Conservation (phyloP, 1,140 invertebrate species). For the Nephila pilipes region DNA sequence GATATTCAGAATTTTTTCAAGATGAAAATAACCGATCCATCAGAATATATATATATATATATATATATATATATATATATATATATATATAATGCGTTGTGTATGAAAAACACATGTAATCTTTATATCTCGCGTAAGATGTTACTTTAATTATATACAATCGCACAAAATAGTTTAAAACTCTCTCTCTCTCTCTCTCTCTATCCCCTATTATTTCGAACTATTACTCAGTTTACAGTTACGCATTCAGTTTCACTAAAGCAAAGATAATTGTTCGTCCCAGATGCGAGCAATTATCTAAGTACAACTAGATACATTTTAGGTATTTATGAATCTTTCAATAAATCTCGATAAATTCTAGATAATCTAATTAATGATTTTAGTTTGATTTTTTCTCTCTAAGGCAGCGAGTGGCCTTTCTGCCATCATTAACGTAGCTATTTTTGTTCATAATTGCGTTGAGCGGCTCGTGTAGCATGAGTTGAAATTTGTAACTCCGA, state of each 20-base stretch:
- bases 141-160: too few species aligned
- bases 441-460: conserved; percentile 19
- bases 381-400: not conserved
- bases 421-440: conserved; percentile 25
- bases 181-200: too few species aligned
- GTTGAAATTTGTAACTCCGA: not conserved
- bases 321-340: conserved; percentile 5
- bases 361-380: conserved; percentile 13
- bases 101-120: too few species aligned
- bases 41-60: too few species aligned
- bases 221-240: not conserved
- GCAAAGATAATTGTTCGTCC: not conserved
- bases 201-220: not conserved
- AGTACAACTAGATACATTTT: not conserved
- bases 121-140: too few species aligned
- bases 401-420: not conserved
- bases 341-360: conserved; percentile 15
- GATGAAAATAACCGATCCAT: too few species aligned
- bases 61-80: too few species aligned
- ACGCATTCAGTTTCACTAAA: not conserved
- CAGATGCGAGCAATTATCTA: not conserved
- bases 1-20: too few species aligned
- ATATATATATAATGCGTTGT: too few species aligned
- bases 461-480: not conserved
- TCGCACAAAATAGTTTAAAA: too few species aligned